A percentile compares a stretch with the other conserved stretches of the same genome.
Evolutionary conservation across 2,888 invertebrate species (phyloP).

Genomic region (Chrysotoxum bicinctum): DNA sequence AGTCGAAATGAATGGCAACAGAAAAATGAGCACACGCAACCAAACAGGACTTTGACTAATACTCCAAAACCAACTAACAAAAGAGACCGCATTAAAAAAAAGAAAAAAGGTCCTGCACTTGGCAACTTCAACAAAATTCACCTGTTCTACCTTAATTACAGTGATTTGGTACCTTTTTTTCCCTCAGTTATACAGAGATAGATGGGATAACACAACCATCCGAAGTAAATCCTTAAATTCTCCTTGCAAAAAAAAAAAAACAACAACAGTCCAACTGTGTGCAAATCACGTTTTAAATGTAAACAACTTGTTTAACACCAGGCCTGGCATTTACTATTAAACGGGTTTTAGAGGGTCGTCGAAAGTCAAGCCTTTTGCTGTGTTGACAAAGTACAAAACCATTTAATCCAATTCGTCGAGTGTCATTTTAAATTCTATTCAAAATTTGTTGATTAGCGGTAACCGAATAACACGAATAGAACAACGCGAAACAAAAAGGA

Average conservation of each 20-base stretch:
- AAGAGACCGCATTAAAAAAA: neutral
- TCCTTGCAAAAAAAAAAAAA: neutral
- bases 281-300: conserved; percentile 61
- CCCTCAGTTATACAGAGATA: conserved; percentile 28
- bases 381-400: conserved; percentile 60
- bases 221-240: conserved; percentile 35
- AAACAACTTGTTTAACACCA: conserved; percentile 55
- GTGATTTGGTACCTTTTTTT: conserved; percentile 60
- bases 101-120: conserved; percentile 41
- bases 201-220: conserved; percentile 18
- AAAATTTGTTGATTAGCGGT: conserved; percentile 53
- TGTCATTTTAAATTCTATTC: conserved; percentile 47
- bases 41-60: conserved; percentile 46
- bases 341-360: neutral
- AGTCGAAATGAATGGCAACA: conserved; percentile 29
- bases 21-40: conserved; percentile 53
- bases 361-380: neutral
- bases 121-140: conserved; percentile 55
- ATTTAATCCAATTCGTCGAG: conserved; percentile 53
- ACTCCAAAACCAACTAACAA: conserved; percentile 3
- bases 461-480: neutral
- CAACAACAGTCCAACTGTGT: conserved; percentile 38
- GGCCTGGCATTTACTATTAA: neutral
- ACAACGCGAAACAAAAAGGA: neutral
- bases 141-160: conserved; percentile 66